Base-by-base conservation (phyloP, 2,113 vertebrate genomes). In the Glaucidium brasilianum region DNA sequence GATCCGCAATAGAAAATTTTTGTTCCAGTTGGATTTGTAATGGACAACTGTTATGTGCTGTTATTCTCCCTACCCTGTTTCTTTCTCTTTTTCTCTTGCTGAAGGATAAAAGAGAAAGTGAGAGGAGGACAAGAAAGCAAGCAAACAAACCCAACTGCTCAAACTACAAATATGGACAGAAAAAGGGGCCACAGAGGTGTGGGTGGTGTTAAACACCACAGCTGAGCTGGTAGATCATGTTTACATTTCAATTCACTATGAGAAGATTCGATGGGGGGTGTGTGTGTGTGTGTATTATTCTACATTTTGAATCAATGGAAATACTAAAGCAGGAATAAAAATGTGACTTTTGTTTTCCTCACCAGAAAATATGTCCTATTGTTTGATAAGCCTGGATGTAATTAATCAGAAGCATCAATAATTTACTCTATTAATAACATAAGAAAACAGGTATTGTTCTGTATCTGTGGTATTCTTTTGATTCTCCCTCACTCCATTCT, bases 21-120 rank as follows among this genome's bases (percentile, higher is more conserved):
- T 94, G 45, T 92, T 91, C 77, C 78, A 76, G 39, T 94, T 91
- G 55, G 86, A 81, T 81, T 85, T 76, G 90, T 76, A 88, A 83
- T 39, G 58, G 84, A 67, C 74, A 94, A 35, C 55, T 91, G 62
- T 85, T 81, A n/a, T 11, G 72, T 2, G 3, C 20, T 79, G 32
- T 72, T 64, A 37, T 35, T 72, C 37, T 91, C n/a, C 32, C 59
- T 41, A 32, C 11, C 9, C 55, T 5, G 0, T 62, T 88, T 88
- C 62, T 90, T 78, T 93, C 32, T 34, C n/a, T 67, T 72, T 86
- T 95, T 89, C 45, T 81, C 45, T 77, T 72, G 43, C n/a, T 81
- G 67, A 69, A 94, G 53, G 69, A 76, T 79, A 86, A 89, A 86
- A 86, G 39, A 71, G 53, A 91, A 47, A 74, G n/a, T 50, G 67